Evolutionary conservation across 2,888 invertebrate genomes (phyloP).

Genomic region (Eristalis arbustorum): DNA sequence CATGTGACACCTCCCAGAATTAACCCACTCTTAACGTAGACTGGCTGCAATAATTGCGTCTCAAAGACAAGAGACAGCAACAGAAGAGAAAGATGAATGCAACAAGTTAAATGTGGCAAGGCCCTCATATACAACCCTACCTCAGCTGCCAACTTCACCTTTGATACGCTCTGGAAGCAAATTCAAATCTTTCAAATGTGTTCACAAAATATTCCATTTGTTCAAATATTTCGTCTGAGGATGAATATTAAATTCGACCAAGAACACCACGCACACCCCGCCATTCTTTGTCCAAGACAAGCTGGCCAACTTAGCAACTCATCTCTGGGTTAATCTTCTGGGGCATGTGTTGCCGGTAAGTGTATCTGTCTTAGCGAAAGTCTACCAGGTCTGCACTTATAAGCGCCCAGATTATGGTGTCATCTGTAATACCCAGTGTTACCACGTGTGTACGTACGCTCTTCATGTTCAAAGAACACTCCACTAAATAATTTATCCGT

Average conservation of each 20-base stretch:
- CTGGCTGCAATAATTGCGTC: too few species aligned
- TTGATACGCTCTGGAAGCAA: too few species aligned
- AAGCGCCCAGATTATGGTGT: slow-evolving; percentile 54
- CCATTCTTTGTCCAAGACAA: background rate
- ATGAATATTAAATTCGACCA: background rate
- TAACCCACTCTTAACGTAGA: too few species aligned
- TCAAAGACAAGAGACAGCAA: too few species aligned
- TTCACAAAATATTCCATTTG: background rate
- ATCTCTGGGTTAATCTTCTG: background rate
- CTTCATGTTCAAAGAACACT: slow-evolving; percentile 27
- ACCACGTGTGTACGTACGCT: background rate
- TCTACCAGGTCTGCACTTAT: slow-evolving; percentile 27
- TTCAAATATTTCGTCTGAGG: too few species aligned
- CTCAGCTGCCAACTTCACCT: too few species aligned
- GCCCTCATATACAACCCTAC: too few species aligned
- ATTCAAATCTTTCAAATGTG: background rate
- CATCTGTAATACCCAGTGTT: slow-evolving; percentile 41
- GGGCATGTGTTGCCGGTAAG: background rate
- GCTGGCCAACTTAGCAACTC: slow-evolving; percentile 1
- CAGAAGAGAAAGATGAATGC: too few species aligned
- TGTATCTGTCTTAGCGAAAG: slow-evolving; percentile 1
- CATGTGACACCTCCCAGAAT: too few species aligned
- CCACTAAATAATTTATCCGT: slow-evolving; percentile 58
- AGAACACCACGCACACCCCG: background rate
- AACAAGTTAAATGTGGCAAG: too few species aligned